A percentile compares a stretch with the other conserved stretches of the same genome.
These are phyloP conservation scores for Scaeva pyrastri DNA, from an alignment of 2,888 invertebrate genomes.

Conservation along the genomic window DNA sequence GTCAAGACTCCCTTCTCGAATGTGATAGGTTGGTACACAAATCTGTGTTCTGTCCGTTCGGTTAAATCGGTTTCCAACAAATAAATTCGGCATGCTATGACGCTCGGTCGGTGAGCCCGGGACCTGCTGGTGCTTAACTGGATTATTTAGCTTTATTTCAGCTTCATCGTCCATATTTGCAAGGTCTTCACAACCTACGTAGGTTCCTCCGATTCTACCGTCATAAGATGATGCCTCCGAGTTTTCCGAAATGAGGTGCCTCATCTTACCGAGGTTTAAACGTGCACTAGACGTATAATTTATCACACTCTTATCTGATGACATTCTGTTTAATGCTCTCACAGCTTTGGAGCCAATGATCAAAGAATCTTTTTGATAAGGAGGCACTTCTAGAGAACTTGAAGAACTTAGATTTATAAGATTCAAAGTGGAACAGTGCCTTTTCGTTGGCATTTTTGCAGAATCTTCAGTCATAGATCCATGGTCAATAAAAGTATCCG, in stretches of 20 bases:
- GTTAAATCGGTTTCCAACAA: conserved; percentile 86
- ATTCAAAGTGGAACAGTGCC: conserved; percentile 81
- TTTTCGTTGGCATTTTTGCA: conserved; percentile 63
- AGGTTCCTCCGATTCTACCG: conserved; percentile 84
- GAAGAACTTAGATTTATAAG: conserved; percentile 80
- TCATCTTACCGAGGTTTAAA: conserved; percentile 81
- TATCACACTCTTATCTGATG: conserved; percentile 81
- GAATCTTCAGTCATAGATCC: conserved; percentile 78
- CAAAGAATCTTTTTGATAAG: conserved; percentile 81
- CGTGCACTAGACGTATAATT: conserved; percentile 85
- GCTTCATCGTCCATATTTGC: conserved; percentile 87
- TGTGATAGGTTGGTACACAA: conserved; percentile 85
- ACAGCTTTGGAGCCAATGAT: conserved; percentile 82
- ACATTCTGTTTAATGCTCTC: conserved; percentile 80
- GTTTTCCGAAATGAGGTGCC: conserved; percentile 86
- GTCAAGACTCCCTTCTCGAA: conserved; percentile 81
- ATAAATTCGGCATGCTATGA: conserved; percentile 88
- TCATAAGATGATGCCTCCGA: conserved; percentile 86
- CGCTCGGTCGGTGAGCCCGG: conserved; percentile 83
- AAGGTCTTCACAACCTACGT: conserved; percentile 89
- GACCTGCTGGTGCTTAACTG: conserved; percentile 76
- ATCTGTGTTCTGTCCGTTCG: conserved; percentile 85
- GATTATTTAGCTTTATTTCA: conserved; percentile 83
- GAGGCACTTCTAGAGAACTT: conserved; percentile 71
- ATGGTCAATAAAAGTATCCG: conserved; percentile 85